Evolutionary conservation across 2,113 vertebrate genomes (phyloP).

Genomic region (Mustelus asterias): DNA sequence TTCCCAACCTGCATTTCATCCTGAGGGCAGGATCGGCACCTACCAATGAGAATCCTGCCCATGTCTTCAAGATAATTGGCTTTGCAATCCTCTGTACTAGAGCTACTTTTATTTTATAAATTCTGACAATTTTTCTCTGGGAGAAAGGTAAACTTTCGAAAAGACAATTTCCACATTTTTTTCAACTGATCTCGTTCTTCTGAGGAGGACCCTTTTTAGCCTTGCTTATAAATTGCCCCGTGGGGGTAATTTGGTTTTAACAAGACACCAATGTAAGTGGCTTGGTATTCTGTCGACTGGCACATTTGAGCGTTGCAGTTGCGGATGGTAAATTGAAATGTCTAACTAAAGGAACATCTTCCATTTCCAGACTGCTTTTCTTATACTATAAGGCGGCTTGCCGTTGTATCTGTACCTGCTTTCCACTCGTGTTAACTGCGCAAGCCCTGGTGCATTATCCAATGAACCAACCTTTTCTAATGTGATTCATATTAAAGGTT

Average conservation of each 20-base stretch:
- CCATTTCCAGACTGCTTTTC: neutral
- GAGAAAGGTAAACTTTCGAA: neutral
- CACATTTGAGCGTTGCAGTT: neutral
- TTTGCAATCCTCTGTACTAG: neutral
- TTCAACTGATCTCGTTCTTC: neutral
- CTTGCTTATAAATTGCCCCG: neutral
- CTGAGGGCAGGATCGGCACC: neutral
- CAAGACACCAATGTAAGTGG: neutral
- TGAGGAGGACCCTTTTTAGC: neutral
- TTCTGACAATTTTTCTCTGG: neutral
- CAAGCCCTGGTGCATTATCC: slow-evolving; percentile 12
- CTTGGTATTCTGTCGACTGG: neutral
- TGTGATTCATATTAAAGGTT: slow-evolving; percentile 33
- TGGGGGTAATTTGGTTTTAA: neutral
- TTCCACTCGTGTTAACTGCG: neutral
- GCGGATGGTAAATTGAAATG: neutral
- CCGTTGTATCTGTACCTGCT: neutral
- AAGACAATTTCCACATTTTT: neutral
- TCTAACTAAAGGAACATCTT: neutral
- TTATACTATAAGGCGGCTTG: neutral
- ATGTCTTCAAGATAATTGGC: neutral
- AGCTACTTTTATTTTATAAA: neutral
- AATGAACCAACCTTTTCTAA: slow-evolving; percentile 32
- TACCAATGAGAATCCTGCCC: neutral
- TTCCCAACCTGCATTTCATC: neutral